Evolutionary conservation across 2,797 vertebrate species (phyloP).

Genomic region (Megaceryle alcyon): DNA sequence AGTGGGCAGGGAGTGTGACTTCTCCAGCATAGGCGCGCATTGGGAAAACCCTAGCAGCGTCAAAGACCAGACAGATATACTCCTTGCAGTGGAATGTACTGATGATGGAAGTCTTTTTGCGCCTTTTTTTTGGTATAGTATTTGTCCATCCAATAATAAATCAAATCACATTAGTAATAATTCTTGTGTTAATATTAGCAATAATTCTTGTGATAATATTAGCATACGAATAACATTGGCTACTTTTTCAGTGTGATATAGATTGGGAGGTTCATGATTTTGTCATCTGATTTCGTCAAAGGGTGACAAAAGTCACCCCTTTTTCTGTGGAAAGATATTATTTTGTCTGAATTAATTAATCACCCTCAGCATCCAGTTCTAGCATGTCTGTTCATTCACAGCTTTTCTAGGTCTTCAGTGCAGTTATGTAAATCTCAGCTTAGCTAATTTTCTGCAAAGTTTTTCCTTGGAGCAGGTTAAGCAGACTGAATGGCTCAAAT

Average conservation of each 20-base stretch:
- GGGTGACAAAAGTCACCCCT: accelerated
- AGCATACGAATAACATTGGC: background rate
- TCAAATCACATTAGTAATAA: background rate
- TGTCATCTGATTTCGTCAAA: background rate
- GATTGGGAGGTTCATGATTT: background rate
- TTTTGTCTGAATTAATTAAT: background rate
- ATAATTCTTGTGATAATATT: background rate
- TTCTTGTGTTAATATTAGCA: background rate
- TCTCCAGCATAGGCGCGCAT: background rate
- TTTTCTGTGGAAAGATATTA: background rate
- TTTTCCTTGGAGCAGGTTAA: background rate
- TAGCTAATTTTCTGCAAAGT: background rate
- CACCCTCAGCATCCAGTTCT: background rate
- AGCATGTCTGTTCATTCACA: background rate
- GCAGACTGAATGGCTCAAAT: background rate
- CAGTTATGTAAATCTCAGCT: background rate
- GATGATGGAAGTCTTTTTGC: background rate
- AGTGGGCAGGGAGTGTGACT: background rate
- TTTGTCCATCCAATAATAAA: background rate
- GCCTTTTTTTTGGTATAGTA: background rate
- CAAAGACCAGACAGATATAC: background rate
- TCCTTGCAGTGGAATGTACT: background rate
- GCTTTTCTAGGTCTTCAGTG: background rate
- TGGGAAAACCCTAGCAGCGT: background rate
- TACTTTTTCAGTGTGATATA: background rate